Conservation (phyloP, 2,113 vertebrate genomes). For the Sarotherodon lohbergeri region DNA sequence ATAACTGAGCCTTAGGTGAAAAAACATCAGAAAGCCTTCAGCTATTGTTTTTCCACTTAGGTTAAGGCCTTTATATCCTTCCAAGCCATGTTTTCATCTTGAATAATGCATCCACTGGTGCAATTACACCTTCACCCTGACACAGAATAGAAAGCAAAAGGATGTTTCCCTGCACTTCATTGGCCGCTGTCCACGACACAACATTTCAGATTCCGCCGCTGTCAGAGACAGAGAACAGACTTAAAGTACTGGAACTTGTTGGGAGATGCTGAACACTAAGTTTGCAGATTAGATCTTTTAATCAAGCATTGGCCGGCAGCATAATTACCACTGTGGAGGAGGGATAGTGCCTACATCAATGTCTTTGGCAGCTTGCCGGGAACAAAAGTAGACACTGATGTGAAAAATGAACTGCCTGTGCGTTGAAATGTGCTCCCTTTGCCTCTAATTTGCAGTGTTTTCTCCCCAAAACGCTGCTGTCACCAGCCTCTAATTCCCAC, state of each 20-base stretch:
- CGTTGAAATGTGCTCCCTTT: conserved; percentile 35
- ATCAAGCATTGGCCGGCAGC: conserved; percentile 55
- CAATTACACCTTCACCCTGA: conserved; percentile 54
- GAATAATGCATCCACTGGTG: conserved; percentile 51
- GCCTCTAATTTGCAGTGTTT: conserved; percentile 34
- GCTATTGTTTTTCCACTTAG: neutral
- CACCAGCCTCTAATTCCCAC: conserved; percentile 7
- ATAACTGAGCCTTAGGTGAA: neutral
- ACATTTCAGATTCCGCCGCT: neutral
- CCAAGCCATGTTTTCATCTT: conserved; percentile 12
- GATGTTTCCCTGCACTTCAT: conserved; percentile 29
- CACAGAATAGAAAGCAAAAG: conserved; percentile 41
- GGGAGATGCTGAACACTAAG: conserved; percentile 51
- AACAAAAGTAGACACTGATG: conserved; percentile 57
- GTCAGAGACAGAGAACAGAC: neutral
- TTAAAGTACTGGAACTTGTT: conserved; percentile 43
- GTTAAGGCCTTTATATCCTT: conserved; percentile 16
- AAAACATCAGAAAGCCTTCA: neutral
- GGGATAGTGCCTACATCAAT: conserved; percentile 52
- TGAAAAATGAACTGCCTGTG: conserved; percentile 53
- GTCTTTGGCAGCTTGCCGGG: conserved; percentile 49
- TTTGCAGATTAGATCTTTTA: conserved; percentile 66
- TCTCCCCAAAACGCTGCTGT: conserved; percentile 21
- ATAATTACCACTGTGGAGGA: conserved; percentile 57
- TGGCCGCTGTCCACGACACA: conserved; percentile 21